These are phyloP conservation scores for Agriopis aurantiaria DNA, from an alignment of 2,888 invertebrate species.

Conservation along the genomic window DNA sequence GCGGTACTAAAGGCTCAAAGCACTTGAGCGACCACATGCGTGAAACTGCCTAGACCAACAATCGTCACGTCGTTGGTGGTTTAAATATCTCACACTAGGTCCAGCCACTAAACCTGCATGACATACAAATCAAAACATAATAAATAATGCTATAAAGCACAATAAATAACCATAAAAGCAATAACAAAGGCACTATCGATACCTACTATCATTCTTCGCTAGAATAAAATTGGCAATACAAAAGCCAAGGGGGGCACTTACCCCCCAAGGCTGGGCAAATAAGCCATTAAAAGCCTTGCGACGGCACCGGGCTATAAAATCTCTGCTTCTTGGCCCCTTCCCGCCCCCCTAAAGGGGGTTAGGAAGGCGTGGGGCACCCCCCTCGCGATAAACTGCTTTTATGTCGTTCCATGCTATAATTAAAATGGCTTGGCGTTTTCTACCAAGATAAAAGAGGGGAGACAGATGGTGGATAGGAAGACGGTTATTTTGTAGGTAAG, in stretches of 20 bases:
- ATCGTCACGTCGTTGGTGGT: too few relatives aligned
- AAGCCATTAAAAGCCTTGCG: conserved; percentile 85
- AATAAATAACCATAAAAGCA: conserved; percentile 23
- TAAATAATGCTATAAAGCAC: neutral
- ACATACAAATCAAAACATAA: too few relatives aligned
- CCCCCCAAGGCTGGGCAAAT: conserved; percentile 82
- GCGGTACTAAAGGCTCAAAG: too few relatives aligned
- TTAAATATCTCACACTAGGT: too few relatives aligned
- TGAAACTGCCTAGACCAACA: too few relatives aligned
- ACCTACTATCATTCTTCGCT: conserved; percentile 65
- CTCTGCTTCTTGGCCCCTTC: conserved; percentile 83
- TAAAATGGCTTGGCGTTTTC: conserved; percentile 82
- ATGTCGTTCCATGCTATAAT: conserved; percentile 82
- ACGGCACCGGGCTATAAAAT: conserved; percentile 83
- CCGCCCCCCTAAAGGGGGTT: conserved; percentile 48
- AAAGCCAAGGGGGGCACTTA: conserved; percentile 59
- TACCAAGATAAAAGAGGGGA: conserved; percentile 69
- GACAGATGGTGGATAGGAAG: conserved; percentile 38
- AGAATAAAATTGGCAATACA: conserved; percentile 81
- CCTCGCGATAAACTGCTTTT: conserved; percentile 82
- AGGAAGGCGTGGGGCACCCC: conserved; percentile 33
- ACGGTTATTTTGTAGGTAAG: neutral
- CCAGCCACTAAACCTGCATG: too few relatives aligned
- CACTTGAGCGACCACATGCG: too few relatives aligned
- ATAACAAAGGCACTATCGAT: conserved; percentile 55